phyloP scores from a whole-genome alignment of 2,888 invertebrate genomes.

The Phytoseiulus persimilis region DNA sequence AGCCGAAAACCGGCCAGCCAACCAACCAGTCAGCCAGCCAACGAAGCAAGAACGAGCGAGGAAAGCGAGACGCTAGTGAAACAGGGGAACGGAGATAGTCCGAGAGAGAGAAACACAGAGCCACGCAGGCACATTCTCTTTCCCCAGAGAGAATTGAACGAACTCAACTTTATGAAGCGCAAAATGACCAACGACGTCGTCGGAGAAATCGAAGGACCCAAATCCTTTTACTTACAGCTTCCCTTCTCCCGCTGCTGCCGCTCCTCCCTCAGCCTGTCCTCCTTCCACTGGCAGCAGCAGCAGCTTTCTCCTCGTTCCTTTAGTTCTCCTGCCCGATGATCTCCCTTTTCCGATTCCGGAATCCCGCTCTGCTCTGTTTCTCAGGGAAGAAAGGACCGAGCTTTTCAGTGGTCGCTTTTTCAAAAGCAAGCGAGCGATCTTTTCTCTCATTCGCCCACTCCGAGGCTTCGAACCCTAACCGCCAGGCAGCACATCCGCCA shows the following conservation, averaged over 20 bases:
- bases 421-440: not conserved
- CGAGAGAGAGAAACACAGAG: not conserved
- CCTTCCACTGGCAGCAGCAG: not conserved
- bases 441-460: not conserved
- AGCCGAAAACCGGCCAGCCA: not conserved
- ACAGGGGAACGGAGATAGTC: not conserved
- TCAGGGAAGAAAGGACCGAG: not conserved
- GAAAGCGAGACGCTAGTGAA: not conserved
- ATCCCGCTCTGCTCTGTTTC: not conserved
- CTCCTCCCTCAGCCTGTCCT: not conserved
- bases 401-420: not conserved
- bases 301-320: not conserved
- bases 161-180: slow-evolving; percentile 38
- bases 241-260: not conserved
- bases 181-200: slow-evolving; percentile 38
- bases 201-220: not conserved
- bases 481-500: not conserved
- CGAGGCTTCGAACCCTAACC: not conserved
- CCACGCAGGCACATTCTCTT: not conserved
- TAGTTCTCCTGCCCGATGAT: not conserved
- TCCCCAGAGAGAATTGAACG: slow-evolving; percentile 16
- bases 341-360: slow-evolving; percentile 5
- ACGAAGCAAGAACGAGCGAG: not conserved
- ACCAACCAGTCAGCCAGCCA: not conserved
- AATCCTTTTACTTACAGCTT: slow-evolving; percentile 31